phyloP scores from a whole-genome alignment of 2,797 vertebrate species.

The Sphaeramia orbicularis region DNA sequence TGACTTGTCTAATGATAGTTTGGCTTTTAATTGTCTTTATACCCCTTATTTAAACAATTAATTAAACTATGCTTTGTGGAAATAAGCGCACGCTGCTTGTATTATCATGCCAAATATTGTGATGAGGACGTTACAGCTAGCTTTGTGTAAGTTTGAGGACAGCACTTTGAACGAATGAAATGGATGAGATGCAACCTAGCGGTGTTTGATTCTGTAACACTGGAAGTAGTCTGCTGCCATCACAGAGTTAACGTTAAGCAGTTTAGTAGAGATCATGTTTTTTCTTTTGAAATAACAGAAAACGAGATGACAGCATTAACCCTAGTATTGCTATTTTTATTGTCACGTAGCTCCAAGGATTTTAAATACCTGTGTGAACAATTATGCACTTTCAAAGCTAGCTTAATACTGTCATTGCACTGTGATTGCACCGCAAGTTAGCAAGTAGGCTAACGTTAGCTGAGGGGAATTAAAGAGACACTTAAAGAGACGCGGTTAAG shows the following conservation, averaged over 20 bases:
- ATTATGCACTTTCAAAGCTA: constrained; percentile 5
- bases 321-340: background rate
- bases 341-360: background rate
- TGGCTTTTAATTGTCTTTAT: background rate
- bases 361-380: background rate
- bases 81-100: rapidly evolving
- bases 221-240: constrained; percentile 37
- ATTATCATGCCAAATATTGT: rapidly evolving
- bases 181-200: constrained; percentile 5
- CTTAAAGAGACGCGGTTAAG: constrained; percentile 69
- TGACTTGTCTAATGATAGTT: constrained; percentile 8
- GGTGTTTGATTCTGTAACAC: background rate
- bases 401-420: constrained; percentile 16
- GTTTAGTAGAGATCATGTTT: background rate
- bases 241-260: background rate
- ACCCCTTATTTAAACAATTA: background rate
- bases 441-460: constrained; percentile 44
- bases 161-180: background rate
- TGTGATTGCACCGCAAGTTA: constrained; percentile 19
- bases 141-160: background rate
- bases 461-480: constrained; percentile 76
- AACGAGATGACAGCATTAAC: background rate
- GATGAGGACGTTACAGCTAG: background rate
- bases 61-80: rapidly evolving
- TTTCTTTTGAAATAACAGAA: background rate